Percentiles rank a stretch among this genome's conserved stretches.
These are phyloP conservation scores for Uromys caudimaculatus DNA, from an alignment of 2,797 vertebrate genomes.

Conservation along the genomic window DNA sequence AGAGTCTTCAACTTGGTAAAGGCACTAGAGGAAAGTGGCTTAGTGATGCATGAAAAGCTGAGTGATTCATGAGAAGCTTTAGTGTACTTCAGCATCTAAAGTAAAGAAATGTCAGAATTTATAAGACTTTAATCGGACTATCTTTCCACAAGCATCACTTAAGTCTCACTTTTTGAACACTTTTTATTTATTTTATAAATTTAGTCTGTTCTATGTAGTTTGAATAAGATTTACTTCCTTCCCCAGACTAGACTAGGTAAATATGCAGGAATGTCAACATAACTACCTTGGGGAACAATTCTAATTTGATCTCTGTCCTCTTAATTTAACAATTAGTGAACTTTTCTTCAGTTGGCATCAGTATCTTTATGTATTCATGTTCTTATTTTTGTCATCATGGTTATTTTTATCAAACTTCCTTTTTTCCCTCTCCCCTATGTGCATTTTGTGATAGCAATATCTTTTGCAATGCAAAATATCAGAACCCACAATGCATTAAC, in stretches of 20 bases:
- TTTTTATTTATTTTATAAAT: constrained; percentile 34
- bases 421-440: background rate
- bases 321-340: constrained; percentile 19
- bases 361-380: background rate
- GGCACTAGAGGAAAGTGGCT: background rate
- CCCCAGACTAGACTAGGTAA: background rate
- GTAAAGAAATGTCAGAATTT: background rate
- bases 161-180: constrained; percentile 7
- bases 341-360: background rate
- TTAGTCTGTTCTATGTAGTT: constrained; percentile 4
- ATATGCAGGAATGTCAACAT: background rate
- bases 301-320: constrained; percentile 24
- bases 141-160: constrained; percentile 22
- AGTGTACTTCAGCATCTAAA: constrained; percentile 2
- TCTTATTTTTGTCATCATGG: background rate
- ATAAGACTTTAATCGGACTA: background rate
- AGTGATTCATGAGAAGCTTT: constrained; percentile 29
- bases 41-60: constrained; percentile 41
- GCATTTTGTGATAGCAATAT: background rate
- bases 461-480: background rate
- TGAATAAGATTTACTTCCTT: constrained; percentile 14
- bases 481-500: background rate
- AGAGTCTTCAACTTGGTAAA: background rate
- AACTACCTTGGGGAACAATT: background rate
- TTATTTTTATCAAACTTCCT: background rate